These are phyloP conservation scores for Aphelocoma californica DNA, from an alignment of 2,797 vertebrate genomes.

Conservation along the genomic window DNA sequence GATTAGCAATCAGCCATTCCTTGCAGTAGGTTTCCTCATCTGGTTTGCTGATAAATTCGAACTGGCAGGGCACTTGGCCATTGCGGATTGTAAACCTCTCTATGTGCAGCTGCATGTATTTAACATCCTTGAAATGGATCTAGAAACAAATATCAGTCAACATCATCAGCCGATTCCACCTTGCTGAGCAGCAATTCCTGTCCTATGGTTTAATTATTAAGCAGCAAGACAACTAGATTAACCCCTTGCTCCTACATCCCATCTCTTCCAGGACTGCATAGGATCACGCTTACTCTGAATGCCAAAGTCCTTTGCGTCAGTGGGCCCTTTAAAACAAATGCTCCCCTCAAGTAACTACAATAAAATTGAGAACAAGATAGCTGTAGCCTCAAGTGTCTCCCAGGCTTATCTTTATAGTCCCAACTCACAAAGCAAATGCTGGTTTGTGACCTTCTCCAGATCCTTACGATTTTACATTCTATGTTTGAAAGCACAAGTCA, in stretches of 20 bases:
- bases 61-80: conserved; percentile 94
- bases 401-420: background rate
- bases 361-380: background rate
- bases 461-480: background rate
- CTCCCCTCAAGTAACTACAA: background rate
- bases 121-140: conserved; percentile 91
- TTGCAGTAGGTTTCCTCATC: conserved; percentile 90
- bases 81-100: conserved; percentile 86
- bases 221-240: background rate
- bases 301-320: background rate
- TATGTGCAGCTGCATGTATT: conserved; percentile 92
- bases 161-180: background rate
- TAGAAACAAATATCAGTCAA: conserved; percentile 57
- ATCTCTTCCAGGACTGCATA: background rate
- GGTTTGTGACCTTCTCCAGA: background rate
- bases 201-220: conserved; percentile 18
- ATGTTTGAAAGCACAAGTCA: background rate
- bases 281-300: background rate
- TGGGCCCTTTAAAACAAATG: background rate
- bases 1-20: conserved; percentile 89
- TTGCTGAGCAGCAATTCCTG: background rate
- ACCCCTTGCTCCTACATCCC: background rate
- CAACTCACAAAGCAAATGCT: background rate
- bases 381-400: background rate
- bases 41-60: conserved; percentile 94